Percentiles rank a stretch among this genome's conserved stretches.
Conservation (phyloP, 2,113 vertebrate genomes). For the Thalassarche chlororhynchos region DNA sequence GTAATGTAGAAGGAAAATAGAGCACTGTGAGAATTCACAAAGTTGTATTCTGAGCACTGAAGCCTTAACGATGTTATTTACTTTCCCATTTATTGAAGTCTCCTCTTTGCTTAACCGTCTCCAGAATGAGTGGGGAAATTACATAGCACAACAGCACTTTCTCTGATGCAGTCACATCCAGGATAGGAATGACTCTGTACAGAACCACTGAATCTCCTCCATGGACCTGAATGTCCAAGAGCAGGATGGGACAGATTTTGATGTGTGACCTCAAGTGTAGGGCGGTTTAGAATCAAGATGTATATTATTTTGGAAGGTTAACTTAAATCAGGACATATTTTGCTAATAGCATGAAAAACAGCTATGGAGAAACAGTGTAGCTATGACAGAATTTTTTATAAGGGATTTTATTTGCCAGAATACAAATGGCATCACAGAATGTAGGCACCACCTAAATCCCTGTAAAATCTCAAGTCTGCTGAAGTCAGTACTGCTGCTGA, state of each 20-base stretch:
- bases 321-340: background rate
- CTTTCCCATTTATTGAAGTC: background rate
- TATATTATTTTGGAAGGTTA: background rate
- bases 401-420: background rate
- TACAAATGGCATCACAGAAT: background rate
- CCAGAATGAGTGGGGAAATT: background rate
- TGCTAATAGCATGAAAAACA: background rate
- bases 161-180: background rate
- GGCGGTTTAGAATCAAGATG: background rate
- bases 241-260: background rate
- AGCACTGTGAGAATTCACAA: background rate
- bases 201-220: background rate
- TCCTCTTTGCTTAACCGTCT: background rate
- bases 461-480: background rate
- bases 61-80: background rate
- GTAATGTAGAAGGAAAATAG: background rate
- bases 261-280: background rate
- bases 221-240: background rate
- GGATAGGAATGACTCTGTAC: background rate
- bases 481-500: background rate
- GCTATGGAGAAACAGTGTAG: background rate
- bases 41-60: background rate
- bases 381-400: background rate
- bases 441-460: background rate
- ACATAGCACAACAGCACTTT: background rate